Base-by-base conservation (phyloP, 2,888 invertebrate genomes). In the Drosophila affinis region DNA sequence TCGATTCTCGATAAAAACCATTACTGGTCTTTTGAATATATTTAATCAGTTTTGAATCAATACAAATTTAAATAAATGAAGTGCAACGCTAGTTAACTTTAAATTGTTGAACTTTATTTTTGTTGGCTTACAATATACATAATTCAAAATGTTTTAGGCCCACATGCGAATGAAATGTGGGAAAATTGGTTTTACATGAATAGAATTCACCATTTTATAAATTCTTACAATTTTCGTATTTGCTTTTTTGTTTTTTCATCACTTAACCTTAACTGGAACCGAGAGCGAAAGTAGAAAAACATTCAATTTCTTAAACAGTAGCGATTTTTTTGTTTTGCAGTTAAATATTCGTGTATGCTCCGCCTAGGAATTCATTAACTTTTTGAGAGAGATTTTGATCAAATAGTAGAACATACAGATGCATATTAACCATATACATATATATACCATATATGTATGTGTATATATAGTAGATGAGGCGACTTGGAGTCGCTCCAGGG, bases 21-120 rank as follows among this genome's bases (percentile, higher is more conserved):
- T 32, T 32, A 10, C 32, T 32, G 32, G 3, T 32, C 3, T 10
- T 32, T 32, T 32, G 4, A 12, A 39, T 54, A 54, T 44, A 12
- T 1, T 46, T 46, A 10, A 45, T 39, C 39, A 39, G n/a, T 7
- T 39, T 39, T n/a, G 39, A 39, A 39, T 5, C n/a, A 14, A 34
- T 1, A 12, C 2, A 34, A 34, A 14, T 34, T 5, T 34, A 0
- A 14, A 34, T 14, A 12, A 5, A 34, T 10, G 10, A 32, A 32
- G 21, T 21, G 21, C 21, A 3, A 9, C 3, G 34, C 12, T 5
- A 14, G n/a, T 48, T 71, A 75, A 69, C 72, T 87, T 82, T 45
- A 63, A 85, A 89, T 89, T 85, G 82, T 83, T 83, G 82, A 89
- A 83, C 83, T 83, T 83, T 83, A 83, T 89, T 83, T 89, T 57